Percentiles rank a stretch among this genome's conserved stretches.
phyloP scores from a whole-genome alignment of 2,888 invertebrate species.

The Eilema griseolum region DNA sequence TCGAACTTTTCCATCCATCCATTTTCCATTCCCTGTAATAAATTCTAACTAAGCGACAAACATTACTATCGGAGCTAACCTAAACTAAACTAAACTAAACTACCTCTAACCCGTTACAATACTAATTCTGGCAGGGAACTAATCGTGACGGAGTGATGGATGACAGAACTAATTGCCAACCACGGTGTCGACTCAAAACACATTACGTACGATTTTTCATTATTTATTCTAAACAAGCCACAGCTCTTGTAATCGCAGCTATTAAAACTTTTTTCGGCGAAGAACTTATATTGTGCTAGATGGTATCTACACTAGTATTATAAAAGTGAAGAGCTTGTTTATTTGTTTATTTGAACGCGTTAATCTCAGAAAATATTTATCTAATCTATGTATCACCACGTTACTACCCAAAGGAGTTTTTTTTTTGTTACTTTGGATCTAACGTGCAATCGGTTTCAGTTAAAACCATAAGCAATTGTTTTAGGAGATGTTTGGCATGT shows the following conservation, averaged over 20 bases:
- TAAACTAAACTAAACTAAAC: no score
- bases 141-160: slow-evolving; percentile 69
- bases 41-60: slow-evolving; percentile 30
- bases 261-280: slow-evolving; percentile 53
- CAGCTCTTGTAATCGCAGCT: slow-evolving; percentile 65
- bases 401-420: no score
- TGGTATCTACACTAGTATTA: slow-evolving; percentile 21
- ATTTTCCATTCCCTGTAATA: slow-evolving; percentile 21
- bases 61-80: slow-evolving; percentile 31
- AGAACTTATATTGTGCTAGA: slow-evolving; percentile 48
- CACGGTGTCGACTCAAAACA: slow-evolving; percentile 64
- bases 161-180: slow-evolving; percentile 68
- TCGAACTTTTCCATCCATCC: not conserved
- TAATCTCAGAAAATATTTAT: no score
- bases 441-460: no score
- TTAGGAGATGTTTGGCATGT: no score
- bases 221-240: slow-evolving; percentile 70
- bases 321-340: no score
- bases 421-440: no score
- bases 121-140: slow-evolving; percentile 44
- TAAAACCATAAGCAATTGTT: no score
- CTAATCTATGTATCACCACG: no score
- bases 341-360: no score
- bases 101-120: slow-evolving; percentile 46
- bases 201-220: slow-evolving; percentile 75